Evolutionary conservation across 2,888 invertebrate species (phyloP), one percentile per base, ranked within the genome.

Genomic region (Patella ulyssiponensis): DNA sequence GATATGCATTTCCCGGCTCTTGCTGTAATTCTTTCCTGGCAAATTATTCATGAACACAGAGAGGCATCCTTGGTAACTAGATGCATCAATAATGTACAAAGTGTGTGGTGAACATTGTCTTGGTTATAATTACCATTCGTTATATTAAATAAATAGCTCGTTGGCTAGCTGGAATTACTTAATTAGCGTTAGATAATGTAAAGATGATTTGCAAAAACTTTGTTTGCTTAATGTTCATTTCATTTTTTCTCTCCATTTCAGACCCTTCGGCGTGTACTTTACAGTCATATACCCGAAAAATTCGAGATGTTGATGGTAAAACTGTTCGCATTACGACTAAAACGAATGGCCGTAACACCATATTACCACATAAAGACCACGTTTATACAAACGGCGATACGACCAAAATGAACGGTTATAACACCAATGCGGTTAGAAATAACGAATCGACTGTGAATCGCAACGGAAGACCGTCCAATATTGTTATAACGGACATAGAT

Each of bases 211-310:
- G 44, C 9, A 44, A 44, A 44, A 44, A 44, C 7, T 33, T 27
- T 56, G 52, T 33, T 71, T 23, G 27, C 44, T 33, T 17, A 33
- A 70, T 23, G 14, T 5, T 17, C 64, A n/a, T 33, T 11, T 69
- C 12, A 73, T 15, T n/a, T 14, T 52, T n/a, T 5, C 9, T 75
- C 14, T 69, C 27, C 20, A 33, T 78, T 80, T 52, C 80, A 88
- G 88, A 88, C 78, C 83, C 87, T 0, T 75, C 80, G 4, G 81
- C 86, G 11, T 88, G 88, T 69, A 84, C 82, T 1, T 77, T 87
- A 3, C 88, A 88, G 79, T 86, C 88, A 0, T 88, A 85, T 79
- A 85, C 83, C 9, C 80, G 83, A 20, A 81, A 78, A 71, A 76
- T 80, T 3, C 70, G 74, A n/a, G 78, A 78, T n/a, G 75, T 75